A percentile compares a stretch with the other conserved stretches of the same genome.
These are phyloP conservation scores for Pseudonaja textilis DNA, from an alignment of 2,113 vertebrate genomes.

Conservation along the genomic window DNA sequence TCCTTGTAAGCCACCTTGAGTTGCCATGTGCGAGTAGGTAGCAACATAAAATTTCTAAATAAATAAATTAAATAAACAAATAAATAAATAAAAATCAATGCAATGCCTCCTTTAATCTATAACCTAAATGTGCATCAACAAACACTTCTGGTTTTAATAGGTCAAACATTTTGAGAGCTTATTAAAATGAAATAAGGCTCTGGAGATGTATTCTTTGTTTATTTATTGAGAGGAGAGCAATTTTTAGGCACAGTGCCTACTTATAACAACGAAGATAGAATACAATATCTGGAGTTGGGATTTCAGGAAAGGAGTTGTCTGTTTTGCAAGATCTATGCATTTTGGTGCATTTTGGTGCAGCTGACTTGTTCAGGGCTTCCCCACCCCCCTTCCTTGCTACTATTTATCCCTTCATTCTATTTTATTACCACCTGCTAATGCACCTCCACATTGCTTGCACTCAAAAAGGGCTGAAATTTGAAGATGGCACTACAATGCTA, in stretches of 20 bases:
- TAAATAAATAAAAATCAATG: neutral
- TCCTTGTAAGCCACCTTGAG: too few relatives aligned
- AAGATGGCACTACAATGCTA: neutral
- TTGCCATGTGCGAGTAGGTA: too few relatives aligned
- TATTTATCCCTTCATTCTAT: neutral
- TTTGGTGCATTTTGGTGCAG: neutral
- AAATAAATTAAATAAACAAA: too few relatives aligned
- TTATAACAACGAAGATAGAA: neutral
- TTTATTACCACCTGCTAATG: neutral
- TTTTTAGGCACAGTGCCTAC: neutral
- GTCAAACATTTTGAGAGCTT: neutral
- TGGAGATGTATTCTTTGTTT: neutral
- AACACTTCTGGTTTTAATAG: neutral
- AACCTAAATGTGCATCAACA: neutral
- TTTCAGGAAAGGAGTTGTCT: neutral
- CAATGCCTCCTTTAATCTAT: neutral
- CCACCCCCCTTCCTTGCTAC: neutral
- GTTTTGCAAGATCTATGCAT: neutral
- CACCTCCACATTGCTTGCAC: neutral
- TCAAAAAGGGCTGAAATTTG: neutral
- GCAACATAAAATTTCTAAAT: too few relatives aligned
- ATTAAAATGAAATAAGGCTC: neutral
- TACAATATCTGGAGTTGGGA: neutral
- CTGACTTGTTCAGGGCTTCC: neutral
- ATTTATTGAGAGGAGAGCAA: neutral